Conservation (phyloP, 2,797 vertebrate genomes). For the Neostethus bicornis region DNA sequence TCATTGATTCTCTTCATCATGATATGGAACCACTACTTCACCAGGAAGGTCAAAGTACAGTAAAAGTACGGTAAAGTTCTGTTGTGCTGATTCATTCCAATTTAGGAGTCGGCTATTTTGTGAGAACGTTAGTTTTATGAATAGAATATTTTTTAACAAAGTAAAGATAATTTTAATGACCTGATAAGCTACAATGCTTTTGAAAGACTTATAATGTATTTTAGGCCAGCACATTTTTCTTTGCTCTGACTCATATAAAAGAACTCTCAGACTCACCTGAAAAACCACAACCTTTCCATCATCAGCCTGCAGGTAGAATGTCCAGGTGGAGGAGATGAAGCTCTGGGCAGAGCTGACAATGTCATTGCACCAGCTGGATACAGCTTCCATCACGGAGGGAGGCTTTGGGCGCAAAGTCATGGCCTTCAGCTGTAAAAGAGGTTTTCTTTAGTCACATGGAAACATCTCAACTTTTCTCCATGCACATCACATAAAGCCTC, state of each 20-base stretch:
- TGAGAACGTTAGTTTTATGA: not conserved
- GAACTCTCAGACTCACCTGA: constrained; percentile 81
- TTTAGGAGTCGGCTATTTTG: not conserved
- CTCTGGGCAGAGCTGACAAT: constrained; percentile 95
- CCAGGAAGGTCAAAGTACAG: not conserved
- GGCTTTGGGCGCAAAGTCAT: constrained; percentile 78
- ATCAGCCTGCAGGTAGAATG: constrained; percentile 95
- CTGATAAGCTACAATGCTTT: not conserved
- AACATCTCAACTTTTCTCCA: not conserved
- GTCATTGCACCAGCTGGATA: constrained; percentile 93
- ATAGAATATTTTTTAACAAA: not conserved
- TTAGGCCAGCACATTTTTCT: not conserved
- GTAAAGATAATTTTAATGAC: not conserved
- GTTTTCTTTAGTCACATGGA: constrained; percentile 5
- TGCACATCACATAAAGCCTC: not conserved
- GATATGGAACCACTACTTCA: not conserved
- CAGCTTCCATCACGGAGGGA: constrained; percentile 85
- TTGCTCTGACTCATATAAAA: not conserved
- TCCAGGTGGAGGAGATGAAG: constrained; percentile 98
- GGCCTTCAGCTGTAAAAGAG: constrained; percentile 75
- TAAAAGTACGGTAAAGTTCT: not conserved
- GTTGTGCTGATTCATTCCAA: not conserved
- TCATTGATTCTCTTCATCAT: not conserved
- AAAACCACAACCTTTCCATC: constrained; percentile 95
- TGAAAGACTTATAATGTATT: not conserved